phyloP scores from a whole-genome alignment of 2,888 invertebrate genomes.

The Ennomos erosarius region DNA sequence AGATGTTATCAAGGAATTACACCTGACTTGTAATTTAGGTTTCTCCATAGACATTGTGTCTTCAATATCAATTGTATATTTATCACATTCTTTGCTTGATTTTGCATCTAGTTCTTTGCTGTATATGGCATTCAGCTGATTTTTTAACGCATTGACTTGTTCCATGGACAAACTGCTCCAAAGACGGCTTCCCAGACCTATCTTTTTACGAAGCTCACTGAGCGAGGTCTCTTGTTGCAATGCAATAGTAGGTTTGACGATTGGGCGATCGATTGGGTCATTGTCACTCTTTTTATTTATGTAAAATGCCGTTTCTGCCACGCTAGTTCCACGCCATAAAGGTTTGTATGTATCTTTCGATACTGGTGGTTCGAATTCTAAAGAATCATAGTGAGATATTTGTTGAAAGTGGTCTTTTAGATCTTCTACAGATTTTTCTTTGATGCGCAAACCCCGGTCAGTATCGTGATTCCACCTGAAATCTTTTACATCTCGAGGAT shows the following conservation, averaged over 20 bases:
- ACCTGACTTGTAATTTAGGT: conserved; percentile 82
- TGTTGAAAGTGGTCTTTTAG: conserved; percentile 91
- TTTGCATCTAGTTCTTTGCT: conserved; percentile 84
- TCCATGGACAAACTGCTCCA: conserved; percentile 94
- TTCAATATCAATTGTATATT: conserved; percentile 87
- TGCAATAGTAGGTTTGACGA: conserved; percentile 58
- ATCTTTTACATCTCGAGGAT: conserved; percentile 89
- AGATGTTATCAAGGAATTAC: conserved; percentile 83
- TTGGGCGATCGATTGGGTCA: conserved; percentile 59
- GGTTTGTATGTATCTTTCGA: conserved; percentile 91
- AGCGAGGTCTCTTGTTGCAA: conserved; percentile 72
- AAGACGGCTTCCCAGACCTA: conserved; percentile 89
- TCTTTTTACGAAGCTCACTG: conserved; percentile 74
- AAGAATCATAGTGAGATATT: conserved; percentile 82
- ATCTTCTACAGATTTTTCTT: conserved; percentile 95
- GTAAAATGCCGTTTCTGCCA: conserved; percentile 90
- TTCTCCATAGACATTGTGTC: conserved; percentile 61
- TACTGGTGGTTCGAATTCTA: conserved; percentile 71
- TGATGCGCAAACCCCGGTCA: conserved; percentile 91
- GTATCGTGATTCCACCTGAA: conserved; percentile 91
- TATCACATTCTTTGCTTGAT: conserved; percentile 67
- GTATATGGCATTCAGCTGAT: conserved; percentile 93
- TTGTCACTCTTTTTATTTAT: conserved; percentile 87
- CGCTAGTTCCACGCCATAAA: conserved; percentile 93
- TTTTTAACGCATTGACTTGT: conserved; percentile 92